Conservation (phyloP, 2,888 invertebrate genomes). For the Petrophora chlorosata region DNA sequence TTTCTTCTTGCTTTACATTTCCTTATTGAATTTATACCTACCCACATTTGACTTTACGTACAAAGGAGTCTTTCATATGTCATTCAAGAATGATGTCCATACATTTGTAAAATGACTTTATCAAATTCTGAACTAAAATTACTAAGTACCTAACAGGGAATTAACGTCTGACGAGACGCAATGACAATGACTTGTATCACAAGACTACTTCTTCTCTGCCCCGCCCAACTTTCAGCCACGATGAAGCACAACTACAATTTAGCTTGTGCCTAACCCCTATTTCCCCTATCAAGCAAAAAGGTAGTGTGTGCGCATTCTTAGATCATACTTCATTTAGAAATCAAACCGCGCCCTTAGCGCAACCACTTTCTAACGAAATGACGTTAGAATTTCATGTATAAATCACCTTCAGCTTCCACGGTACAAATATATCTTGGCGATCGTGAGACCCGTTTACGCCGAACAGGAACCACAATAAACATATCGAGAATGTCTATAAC, state of each 20-base stretch:
- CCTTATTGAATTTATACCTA: too few species aligned
- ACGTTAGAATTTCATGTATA: constrained; percentile 1
- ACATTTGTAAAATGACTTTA: neutral
- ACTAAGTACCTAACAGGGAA: too few species aligned
- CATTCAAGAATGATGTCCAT: neutral
- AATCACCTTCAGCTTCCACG: constrained; percentile 1
- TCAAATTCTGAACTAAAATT: too few species aligned
- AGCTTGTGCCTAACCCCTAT: too few species aligned
- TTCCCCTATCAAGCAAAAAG: too few species aligned
- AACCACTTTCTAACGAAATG: constrained; percentile 17
- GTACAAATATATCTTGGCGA: constrained; percentile 25
- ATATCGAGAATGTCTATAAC: constrained; percentile 13
- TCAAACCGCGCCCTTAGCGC: neutral
- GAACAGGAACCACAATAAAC: constrained; percentile 30
- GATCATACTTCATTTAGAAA: constrained; percentile 1
- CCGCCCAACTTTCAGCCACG: too few species aligned
- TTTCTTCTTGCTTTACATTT: constrained; percentile 11
- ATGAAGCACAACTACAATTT: too few species aligned
- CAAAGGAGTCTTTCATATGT: constrained; percentile 1
- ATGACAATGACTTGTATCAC: too few species aligned
- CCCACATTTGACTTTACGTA: too few species aligned
- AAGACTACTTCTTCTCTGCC: too few species aligned
- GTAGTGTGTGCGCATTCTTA: neutral
- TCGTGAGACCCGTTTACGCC: constrained; percentile 32
- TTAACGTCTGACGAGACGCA: too few species aligned